phyloP scores from a whole-genome alignment of 2,797 vertebrate genomes.

The Peromyscus aztecus region DNA sequence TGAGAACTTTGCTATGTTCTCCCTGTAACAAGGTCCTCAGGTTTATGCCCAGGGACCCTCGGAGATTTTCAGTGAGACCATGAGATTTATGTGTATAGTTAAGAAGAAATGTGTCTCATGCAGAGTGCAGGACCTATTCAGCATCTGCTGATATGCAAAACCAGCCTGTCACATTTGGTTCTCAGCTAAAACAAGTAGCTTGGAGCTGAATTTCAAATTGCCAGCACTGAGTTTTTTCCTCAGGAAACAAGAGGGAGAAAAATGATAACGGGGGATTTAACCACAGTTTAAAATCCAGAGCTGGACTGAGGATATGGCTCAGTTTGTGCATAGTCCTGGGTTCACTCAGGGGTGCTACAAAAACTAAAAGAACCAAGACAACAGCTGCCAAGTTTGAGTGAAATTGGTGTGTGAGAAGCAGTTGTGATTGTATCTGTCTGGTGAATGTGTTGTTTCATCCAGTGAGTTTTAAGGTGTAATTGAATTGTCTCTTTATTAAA shows the following conservation, averaged over 20 bases:
- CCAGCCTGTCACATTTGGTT: background rate
- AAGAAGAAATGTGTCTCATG: background rate
- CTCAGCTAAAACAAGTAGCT: background rate
- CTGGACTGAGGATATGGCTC: background rate
- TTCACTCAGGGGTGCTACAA: background rate
- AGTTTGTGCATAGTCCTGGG: background rate
- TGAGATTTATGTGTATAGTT: background rate
- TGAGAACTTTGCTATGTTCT: too few relatives aligned
- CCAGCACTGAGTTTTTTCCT: background rate
- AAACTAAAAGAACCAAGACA: background rate
- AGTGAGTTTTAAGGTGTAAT: background rate
- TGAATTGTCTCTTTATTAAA: background rate
- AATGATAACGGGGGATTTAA: background rate
- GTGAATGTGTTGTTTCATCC: background rate
- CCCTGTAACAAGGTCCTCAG: too few relatives aligned
- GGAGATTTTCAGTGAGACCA: background rate
- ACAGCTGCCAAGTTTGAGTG: background rate
- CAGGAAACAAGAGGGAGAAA: constrained; percentile 24
- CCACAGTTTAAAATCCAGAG: constrained; percentile 31
- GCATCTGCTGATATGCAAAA: background rate
- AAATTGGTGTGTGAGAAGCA: background rate
- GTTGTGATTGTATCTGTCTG: too few relatives aligned
- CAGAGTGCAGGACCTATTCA: background rate
- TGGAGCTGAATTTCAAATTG: background rate
- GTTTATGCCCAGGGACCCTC: background rate